Evolutionary conservation across 2,888 invertebrate genomes (phyloP).

Genomic region (Ennomos erosarius): DNA sequence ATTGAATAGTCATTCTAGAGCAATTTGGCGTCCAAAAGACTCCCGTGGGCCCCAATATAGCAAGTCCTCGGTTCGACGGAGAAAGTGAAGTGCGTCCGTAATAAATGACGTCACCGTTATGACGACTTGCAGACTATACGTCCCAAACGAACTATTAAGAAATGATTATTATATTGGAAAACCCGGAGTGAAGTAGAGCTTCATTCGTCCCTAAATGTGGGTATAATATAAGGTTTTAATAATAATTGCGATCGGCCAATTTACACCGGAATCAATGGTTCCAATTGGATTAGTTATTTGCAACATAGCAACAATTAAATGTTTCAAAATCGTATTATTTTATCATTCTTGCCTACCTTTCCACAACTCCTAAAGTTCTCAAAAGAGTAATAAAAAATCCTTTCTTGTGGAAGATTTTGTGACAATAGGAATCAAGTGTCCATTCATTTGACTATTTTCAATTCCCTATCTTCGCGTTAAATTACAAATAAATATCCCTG

Average conservation of each 20-base stretch:
- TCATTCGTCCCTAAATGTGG: background rate
- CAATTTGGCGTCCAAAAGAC: constrained; percentile 63
- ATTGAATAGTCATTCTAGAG: constrained; percentile 65
- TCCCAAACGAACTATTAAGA: constrained; percentile 36
- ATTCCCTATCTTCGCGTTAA: background rate
- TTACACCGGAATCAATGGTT: background rate
- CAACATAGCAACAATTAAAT: too few species aligned
- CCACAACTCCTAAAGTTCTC: too few species aligned
- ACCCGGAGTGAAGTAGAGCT: background rate
- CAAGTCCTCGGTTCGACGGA: constrained; percentile 37
- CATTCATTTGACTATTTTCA: too few species aligned
- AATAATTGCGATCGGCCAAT: background rate
- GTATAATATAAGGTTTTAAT: background rate
- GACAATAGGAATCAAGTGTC: too few species aligned
- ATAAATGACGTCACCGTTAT: constrained; percentile 44
- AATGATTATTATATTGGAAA: constrained; percentile 3
- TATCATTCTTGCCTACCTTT: too few species aligned
- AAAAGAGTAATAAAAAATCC: too few species aligned
- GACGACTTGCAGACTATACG: constrained; percentile 48
- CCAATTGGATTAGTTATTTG: too few species aligned
- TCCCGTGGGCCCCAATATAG: constrained; percentile 54
- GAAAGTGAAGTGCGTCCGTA: constrained; percentile 48
- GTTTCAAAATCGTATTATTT: too few species aligned
- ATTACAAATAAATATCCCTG: background rate
- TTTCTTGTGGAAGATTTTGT: too few species aligned